Conservation (phyloP, 2,888 invertebrate genomes). For the Barypeithes pellucidus region DNA sequence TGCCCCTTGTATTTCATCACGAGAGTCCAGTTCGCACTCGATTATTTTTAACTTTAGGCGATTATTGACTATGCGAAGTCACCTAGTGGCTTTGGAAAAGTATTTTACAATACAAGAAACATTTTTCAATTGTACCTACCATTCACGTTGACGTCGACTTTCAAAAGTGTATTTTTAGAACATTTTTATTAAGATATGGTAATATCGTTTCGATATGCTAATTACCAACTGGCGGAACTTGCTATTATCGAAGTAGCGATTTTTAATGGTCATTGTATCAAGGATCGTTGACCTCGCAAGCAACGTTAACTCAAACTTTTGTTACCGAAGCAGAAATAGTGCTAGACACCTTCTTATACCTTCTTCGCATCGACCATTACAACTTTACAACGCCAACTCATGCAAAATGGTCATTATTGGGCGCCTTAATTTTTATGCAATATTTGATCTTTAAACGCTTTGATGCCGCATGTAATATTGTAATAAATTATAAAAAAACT, state of each 20-base stretch:
- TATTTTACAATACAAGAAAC: too few relatives aligned
- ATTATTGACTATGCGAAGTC: too few relatives aligned
- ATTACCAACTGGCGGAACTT: conserved; percentile 29
- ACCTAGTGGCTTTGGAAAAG: too few relatives aligned
- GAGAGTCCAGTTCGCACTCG: too few relatives aligned
- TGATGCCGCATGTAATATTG: not conserved
- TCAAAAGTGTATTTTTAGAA: conserved; percentile 22
- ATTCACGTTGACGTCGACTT: not conserved
- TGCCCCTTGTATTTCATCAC: too few relatives aligned
- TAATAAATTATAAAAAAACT: not conserved
- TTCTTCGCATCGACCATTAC: conserved; percentile 15
- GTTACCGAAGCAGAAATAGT: conserved; percentile 24
- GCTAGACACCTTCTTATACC: conserved; percentile 30
- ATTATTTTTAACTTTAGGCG: too few relatives aligned
- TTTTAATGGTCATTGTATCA: conserved; percentile 41
- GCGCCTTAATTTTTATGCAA: not conserved
- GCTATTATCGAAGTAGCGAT: conserved; percentile 32
- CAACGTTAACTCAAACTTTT: conserved; percentile 36
- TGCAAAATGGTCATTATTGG: conserved; percentile 23
- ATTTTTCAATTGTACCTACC: too few relatives aligned
- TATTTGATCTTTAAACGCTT: not conserved
- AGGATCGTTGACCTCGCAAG: conserved; percentile 40
- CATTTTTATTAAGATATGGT: conserved; percentile 9
- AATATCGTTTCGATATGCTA: conserved; percentile 29
- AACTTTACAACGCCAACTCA: conserved; percentile 23